Evolutionary conservation across 1,140 invertebrate species (phyloP).

Genomic region (Pachyrhynchus sulphureomaculatus): DNA sequence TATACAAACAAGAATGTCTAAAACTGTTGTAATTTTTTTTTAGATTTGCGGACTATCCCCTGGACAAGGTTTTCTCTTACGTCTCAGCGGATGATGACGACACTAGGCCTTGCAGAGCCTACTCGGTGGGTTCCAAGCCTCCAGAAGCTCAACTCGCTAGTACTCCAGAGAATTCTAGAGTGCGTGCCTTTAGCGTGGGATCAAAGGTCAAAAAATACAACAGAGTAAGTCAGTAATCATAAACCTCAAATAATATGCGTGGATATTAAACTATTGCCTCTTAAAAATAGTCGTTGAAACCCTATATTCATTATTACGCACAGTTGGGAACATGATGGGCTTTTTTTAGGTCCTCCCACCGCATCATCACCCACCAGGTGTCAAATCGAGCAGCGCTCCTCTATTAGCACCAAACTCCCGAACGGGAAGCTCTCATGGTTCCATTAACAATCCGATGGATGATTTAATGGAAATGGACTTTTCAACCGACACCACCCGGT

Average conservation of each 20-base stretch:
- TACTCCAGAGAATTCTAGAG: conserved; percentile 51
- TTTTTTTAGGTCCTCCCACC: conserved; percentile 42
- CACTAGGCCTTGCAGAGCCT: conserved; percentile 71
- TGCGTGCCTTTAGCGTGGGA: conserved; percentile 71
- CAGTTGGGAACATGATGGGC: too few relatives aligned
- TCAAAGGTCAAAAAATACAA: conserved; percentile 57
- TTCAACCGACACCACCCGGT: conserved; percentile 49
- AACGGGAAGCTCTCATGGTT: conserved; percentile 61
- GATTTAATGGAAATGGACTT: conserved; percentile 83
- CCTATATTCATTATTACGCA: too few relatives aligned
- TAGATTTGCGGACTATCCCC: conserved; percentile 62
- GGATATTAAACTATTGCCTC: neutral
- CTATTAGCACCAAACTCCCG: conserved; percentile 53
- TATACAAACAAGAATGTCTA: too few relatives aligned
- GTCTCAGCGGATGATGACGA: conserved; percentile 59
- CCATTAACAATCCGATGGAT: conserved; percentile 67
- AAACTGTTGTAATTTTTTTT: too few relatives aligned
- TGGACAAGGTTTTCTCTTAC: conserved; percentile 68
- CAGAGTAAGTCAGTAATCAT: conserved; percentile 35
- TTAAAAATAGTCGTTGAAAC: neutral
- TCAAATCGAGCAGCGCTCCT: conserved; percentile 63
- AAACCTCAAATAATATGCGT: too few relatives aligned
- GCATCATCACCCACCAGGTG: conserved; percentile 42
- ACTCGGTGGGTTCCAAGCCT: conserved; percentile 79
- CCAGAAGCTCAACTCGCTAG: conserved; percentile 46